Conservation (phyloP, 2,888 invertebrate species). For the Spicauda simplicius region DNA sequence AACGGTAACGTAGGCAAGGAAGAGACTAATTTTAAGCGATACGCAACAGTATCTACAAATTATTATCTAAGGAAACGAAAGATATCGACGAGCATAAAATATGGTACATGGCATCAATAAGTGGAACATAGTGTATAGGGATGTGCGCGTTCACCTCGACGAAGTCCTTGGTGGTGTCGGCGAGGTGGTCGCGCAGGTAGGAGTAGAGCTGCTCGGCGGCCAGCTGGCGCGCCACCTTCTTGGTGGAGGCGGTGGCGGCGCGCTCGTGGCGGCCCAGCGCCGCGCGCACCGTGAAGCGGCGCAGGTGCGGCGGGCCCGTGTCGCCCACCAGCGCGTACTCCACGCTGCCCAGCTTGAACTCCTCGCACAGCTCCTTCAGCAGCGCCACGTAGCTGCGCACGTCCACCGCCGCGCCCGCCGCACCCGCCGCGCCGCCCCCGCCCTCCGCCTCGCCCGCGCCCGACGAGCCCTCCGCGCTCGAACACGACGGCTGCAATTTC, state of each 20-base stretch:
- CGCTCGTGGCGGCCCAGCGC: constrained; percentile 81
- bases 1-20: too few species aligned
- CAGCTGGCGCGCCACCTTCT: constrained; percentile 87
- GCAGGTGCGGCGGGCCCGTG: constrained; percentile 88
- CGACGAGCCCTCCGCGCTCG: constrained; percentile 15
- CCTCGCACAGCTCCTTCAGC: constrained; percentile 76
- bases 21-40: too few species aligned
- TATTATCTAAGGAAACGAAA: too few species aligned
- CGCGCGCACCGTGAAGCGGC: constrained; percentile 86
- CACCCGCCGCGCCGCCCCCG: constrained; percentile 28
- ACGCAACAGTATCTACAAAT: too few species aligned
- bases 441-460: constrained; percentile 31
- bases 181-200: constrained; percentile 67
- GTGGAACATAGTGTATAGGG: neutral
- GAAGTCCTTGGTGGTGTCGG: constrained; percentile 63
- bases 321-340: constrained; percentile 84
- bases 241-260: constrained; percentile 84
- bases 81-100: neutral
- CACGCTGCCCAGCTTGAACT: constrained; percentile 78
- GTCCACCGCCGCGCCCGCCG: constrained; percentile 39
- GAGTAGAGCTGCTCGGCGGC: constrained; percentile 80
- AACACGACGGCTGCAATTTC: constrained; percentile 2
- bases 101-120: neutral
- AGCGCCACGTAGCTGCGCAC: constrained; percentile 66
- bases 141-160: constrained; percentile 56